phyloP scores from a whole-genome alignment of 2,113 vertebrate genomes.

The Ifrita kowaldi region DNA sequence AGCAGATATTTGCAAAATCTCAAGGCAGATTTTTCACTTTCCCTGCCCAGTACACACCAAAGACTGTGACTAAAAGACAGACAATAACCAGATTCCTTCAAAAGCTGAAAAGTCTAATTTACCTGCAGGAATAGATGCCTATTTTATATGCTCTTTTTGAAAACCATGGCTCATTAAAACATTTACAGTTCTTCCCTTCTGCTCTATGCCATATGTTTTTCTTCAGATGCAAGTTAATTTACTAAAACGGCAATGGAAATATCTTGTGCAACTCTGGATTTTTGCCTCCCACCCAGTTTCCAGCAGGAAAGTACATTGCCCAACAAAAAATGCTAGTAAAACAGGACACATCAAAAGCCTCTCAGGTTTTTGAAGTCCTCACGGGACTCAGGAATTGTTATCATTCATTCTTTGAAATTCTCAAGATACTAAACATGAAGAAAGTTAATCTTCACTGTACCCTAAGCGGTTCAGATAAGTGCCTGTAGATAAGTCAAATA shows the following conservation, averaged over 20 bases:
- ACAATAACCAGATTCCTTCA: background rate
- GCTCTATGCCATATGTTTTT: background rate
- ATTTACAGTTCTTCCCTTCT: background rate
- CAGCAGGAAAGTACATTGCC: background rate
- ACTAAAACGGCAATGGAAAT: background rate
- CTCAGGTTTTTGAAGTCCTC: background rate
- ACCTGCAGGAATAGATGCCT: background rate
- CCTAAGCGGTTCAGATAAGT: background rate
- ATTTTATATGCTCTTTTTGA: background rate
- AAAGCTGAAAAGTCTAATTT: background rate
- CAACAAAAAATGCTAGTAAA: background rate
- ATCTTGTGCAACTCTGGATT: slow-evolving; percentile 22
- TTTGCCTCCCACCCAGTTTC: background rate
- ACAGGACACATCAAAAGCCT: background rate
- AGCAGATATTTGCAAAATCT: background rate
- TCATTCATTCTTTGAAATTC: background rate
- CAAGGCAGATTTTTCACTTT: background rate
- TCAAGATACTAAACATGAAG: background rate
- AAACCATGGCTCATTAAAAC: background rate
- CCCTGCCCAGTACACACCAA: background rate
- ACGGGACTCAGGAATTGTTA: background rate
- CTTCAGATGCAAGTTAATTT: background rate
- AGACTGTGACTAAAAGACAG: background rate
- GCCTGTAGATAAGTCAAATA: background rate
- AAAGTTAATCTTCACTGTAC: background rate